Percentiles rank a stretch among this genome's conserved stretches.
Evolutionary conservation across 2,113 vertebrate genomes (phyloP).

Genomic region (Enhydra lutris): DNA sequence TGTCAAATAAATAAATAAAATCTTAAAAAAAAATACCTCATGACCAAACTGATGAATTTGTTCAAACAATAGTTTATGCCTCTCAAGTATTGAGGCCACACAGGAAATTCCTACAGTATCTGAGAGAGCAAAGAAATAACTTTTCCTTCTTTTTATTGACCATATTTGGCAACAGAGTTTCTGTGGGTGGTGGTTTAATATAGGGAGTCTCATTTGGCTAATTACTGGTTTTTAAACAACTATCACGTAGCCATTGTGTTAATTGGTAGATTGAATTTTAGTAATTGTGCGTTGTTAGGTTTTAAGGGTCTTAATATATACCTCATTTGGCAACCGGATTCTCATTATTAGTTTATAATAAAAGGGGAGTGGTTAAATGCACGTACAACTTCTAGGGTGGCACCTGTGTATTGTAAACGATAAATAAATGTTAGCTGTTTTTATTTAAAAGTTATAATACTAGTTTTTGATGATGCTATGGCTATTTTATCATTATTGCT

Average conservation of each 20-base stretch:
- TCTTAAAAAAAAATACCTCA: neutral
- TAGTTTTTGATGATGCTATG: neutral
- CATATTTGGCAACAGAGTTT: neutral
- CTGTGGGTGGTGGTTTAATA: neutral
- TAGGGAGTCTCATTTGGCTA: neutral
- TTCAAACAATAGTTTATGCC: neutral
- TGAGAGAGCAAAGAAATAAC: neutral
- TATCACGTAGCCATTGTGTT: neutral
- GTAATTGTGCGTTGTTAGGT: neutral
- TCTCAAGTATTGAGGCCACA: neutral
- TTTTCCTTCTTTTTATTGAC: neutral
- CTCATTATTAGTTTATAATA: neutral
- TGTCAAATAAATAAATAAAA: too few relatives aligned
- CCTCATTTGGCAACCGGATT: neutral
- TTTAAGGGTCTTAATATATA: neutral
- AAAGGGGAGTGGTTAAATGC: neutral
- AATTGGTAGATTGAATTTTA: neutral
- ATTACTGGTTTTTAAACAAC: neutral
- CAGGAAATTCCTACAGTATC: neutral
- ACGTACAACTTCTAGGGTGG: neutral
- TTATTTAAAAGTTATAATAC: neutral
- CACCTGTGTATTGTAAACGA: neutral
- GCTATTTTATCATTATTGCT: neutral
- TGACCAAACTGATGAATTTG: neutral
- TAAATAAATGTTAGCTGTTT: neutral